Base-by-base conservation (phyloP, 2,888 invertebrate species). In the Drosophila imparisetae region DNA sequence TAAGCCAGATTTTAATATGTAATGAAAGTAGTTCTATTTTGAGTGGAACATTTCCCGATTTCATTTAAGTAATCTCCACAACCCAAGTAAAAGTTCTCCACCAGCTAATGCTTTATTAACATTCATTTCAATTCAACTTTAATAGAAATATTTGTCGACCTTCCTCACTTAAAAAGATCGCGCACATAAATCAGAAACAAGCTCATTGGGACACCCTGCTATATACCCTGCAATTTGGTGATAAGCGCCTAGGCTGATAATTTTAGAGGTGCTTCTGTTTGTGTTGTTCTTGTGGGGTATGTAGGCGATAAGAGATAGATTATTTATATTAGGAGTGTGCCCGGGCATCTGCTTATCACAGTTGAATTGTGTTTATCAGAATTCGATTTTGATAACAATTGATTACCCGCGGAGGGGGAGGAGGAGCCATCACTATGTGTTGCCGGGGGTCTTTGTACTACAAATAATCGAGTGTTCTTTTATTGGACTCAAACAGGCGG, bases 311-410 rank as follows among this genome's bases (percentile, higher is more conserved):
- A 52, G 34, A n/a, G 32, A 34, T 27, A 53, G 45, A 57, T 73
- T 65, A 63, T 38, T 36, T 38, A 48, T 48, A 36, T 42, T 27
- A 52, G 1, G 8, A 58, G 27, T 54, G 6, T n/a, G n/a, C 7
- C 50, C n/a, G 62, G 78, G 73, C 42, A 55, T 36, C 21, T n/a
- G 27, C 52, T 72, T 72, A 75, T 75, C 75, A 60, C 38, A 52
- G 18, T 24, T 5, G n/a, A 45, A 34, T 38, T 50, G 18, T 15
- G 29, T 50, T 75, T 66, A 73, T 74, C 74, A 59, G 32, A 24
- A 15, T 15, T 29, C 6, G 27, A 40, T 70, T 61, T 57, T 29
- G 50, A 48, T 50, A 4, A 24, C 30, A 36, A 27, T n/a, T 66
- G 10, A n/a, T 57, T 67, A 50, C 27, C 42, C 52, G 40, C 27